Base-by-base conservation (phyloP, 2,888 invertebrate genomes). In the Tenthredo notha region DNA sequence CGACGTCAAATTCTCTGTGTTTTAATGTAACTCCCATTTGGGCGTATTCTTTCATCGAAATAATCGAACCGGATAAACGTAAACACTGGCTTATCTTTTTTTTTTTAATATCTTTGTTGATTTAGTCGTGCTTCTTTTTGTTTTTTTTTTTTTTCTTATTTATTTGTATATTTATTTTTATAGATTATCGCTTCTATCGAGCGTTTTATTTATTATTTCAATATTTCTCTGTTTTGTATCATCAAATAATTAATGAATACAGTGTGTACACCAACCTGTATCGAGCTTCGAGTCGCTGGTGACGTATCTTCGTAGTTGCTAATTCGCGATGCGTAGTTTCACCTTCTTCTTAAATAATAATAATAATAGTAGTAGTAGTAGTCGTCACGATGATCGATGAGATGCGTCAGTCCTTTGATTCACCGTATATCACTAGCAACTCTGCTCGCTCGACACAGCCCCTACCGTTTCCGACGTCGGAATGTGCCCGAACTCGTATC, bases 191-290 rank as follows among this genome's bases (percentile, higher is more conserved):
- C 21, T 72, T 72, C 7, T n/a, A n/a, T n/a, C 72, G 12, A 15
- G 50, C 77, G 50, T 77, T 37, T 43, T 33, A 33, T 33, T 33
- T 33, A 33, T 33, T 33, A 4, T 18, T 37, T 40, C 72, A n/a
- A 72, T 77, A 77, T 50, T 77, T 10, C 47, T 77, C 47, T 77
- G 37, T 37, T 37, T 0, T 77, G 50, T 77, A 50, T 50, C 87
- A 86, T 85, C 67, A 83, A 87, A 86, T 86, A 88, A 88, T 88
- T 88, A 88, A 88, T 88, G 85, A 88, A 89, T 87, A 87, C 78
- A 80, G 40, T 78, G 40, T 78, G 25, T 87, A 86, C 88, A 92
- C 92, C 91, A 92, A 92, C 92, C 92, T 92, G 92, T 91, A 91
- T 90, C 90, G 88, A 87, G 90, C 92, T 65, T 83, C 83, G 67